A percentile compares a stretch with the other conserved stretches of the same genome.
Conservation (phyloP, 2,888 invertebrate genomes). For the Chloroclysta siterata region DNA sequence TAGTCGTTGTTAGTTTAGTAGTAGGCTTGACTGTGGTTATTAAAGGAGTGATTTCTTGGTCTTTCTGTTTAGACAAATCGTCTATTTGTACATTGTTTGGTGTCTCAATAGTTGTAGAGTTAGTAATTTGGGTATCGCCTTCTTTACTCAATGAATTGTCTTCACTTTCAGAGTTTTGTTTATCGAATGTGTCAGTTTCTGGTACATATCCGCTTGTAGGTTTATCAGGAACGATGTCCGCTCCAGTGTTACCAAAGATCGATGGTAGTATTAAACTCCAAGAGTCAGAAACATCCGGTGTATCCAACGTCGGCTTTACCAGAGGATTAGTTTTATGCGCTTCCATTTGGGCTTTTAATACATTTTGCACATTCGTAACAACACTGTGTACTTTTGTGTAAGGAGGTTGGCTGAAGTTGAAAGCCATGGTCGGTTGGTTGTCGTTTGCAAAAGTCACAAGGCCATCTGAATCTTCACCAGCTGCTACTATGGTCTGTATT, state of each 20-base stretch:
- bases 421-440: constrained; percentile 74
- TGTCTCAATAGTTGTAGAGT: constrained; percentile 50
- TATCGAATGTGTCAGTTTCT: constrained; percentile 74
- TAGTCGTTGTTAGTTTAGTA: constrained; percentile 34
- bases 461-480: constrained; percentile 89
- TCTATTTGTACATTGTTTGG: constrained; percentile 38
- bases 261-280: constrained; percentile 94
- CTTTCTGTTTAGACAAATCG: constrained; percentile 31
- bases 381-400: constrained; percentile 91
- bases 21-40: constrained; percentile 35
- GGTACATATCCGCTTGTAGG: constrained; percentile 67
- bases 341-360: constrained; percentile 91
- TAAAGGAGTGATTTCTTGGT: constrained; percentile 32
- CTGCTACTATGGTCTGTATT: constrained; percentile 93
- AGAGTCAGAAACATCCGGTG: constrained; percentile 89
- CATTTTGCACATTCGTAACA: constrained; percentile 92
- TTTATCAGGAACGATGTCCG: constrained; percentile 85
- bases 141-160: constrained; percentile 66
- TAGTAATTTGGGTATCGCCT: constrained; percentile 55
- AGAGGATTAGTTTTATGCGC: constrained; percentile 81
- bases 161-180: constrained; percentile 50
- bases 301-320: constrained; percentile 84
- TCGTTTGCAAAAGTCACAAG: constrained; percentile 80
- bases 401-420: constrained; percentile 83
- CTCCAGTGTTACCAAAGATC: constrained; percentile 89